Evolutionary conservation across 2,113 vertebrate genomes (phyloP), one percentile per base, ranked within the genome.

Genomic region (Lota lota): DNA sequence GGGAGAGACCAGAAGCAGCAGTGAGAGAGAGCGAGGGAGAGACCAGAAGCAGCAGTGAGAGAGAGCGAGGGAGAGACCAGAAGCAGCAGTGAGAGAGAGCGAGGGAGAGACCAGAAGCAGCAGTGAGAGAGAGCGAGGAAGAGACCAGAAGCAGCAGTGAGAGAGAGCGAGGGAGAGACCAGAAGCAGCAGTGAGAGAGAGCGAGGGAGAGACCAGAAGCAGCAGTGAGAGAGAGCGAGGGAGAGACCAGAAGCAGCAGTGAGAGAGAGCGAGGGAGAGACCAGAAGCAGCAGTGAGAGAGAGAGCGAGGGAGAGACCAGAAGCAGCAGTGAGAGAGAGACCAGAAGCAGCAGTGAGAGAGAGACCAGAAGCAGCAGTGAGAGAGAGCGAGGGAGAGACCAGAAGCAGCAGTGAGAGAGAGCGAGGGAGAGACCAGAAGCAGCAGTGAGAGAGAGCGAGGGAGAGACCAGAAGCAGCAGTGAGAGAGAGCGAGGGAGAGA

Each of bases 261-360:
- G 53, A 56, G 53, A n/a, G 61, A 19, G 28, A n/a, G n/a, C 22
- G 12, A 56, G 51, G 56, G 50, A 28, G 64, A 66, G 64, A 24
- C 11, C 21, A 15, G n/a, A 8, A 63, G 61, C n/a, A 16, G 33
- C 22, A 40, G 11, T 18, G 28, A 63, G 24, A 63, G 51, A 53
- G 8, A 53, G 57, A 61, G 19, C 7, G 61, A 58, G 69, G 36
- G 5, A 64, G 51, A 64, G 4, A 22, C 11, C 10, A 28, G 28
- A 28, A 53, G 53, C 8, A 2, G 14, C 14, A n/a, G 16, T n/a
- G 53, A 56, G 53, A n/a, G 61, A 19, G 28, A n/a, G n/a, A n/a
- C n/a, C n/a, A n/a, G n/a, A n/a, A n/a, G n/a, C n/a, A n/a, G n/a
- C n/a, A n/a, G n/a, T 22, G 12, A 56, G 51, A 66, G 50, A 28